phyloP scores from a whole-genome alignment of 2,113 vertebrate genomes.

The Corythoichthys haematopterus region DNA sequence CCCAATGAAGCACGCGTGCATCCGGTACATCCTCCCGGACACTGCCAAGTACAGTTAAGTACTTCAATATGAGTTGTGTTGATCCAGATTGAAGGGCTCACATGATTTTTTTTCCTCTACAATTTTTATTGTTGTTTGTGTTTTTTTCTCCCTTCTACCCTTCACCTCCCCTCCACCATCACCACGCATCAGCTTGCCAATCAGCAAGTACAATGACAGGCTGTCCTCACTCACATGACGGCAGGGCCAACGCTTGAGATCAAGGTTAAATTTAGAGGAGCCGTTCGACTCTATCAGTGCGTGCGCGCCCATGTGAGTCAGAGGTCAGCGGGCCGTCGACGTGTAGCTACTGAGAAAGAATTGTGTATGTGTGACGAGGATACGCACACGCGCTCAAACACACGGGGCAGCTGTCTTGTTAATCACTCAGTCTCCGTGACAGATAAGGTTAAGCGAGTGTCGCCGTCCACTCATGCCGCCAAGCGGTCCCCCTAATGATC shows the following conservation, averaged over 20 bases:
- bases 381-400: constrained; percentile 26
- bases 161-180: constrained; percentile 1
- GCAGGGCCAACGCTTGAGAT: constrained; percentile 54
- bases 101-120: constrained; percentile 42
- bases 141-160: background rate
- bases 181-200: constrained; percentile 56
- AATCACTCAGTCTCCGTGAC: constrained; percentile 79
- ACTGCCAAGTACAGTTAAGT: constrained; percentile 44
- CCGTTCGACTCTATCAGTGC: constrained; percentile 46
- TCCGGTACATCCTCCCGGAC: constrained; percentile 16
- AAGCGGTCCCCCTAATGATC: constrained; percentile 60
- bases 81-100: constrained; percentile 50
- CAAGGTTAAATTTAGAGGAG: constrained; percentile 66
- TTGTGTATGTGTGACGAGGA: background rate
- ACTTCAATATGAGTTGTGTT: constrained; percentile 37
- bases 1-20: constrained; percentile 7
- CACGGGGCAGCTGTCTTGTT: constrained; percentile 65
- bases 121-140: constrained; percentile 10
- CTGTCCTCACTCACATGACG: constrained; percentile 60
- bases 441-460: constrained; percentile 83
- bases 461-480: constrained; percentile 47
- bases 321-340: constrained; percentile 2
- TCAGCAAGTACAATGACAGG: constrained; percentile 60
- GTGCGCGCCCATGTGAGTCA: constrained; percentile 15
- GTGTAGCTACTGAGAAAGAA: constrained; percentile 10